phyloP scores from a whole-genome alignment of 2,888 invertebrate genomes.

The Pecten maximus region DNA sequence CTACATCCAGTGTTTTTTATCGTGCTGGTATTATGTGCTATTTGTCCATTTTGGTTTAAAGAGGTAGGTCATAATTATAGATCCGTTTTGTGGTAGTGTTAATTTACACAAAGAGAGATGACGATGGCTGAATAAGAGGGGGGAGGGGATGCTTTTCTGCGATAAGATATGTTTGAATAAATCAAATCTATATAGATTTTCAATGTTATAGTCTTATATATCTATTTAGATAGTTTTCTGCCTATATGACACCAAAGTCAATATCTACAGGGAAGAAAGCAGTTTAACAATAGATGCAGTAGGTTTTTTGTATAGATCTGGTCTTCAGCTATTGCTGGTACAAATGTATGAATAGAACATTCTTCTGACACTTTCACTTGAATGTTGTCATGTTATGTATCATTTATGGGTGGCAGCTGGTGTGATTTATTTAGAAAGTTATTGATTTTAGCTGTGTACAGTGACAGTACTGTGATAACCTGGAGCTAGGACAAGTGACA shows the following conservation, averaged over 20 bases:
- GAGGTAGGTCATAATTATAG: neutral
- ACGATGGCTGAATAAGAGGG: too few relatives aligned
- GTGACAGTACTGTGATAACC: neutral
- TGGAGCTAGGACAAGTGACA: neutral
- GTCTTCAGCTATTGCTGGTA: neutral
- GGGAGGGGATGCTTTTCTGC: too few relatives aligned
- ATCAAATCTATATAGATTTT: too few relatives aligned
- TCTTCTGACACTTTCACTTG: neutral
- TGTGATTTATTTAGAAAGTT: conserved; percentile 12
- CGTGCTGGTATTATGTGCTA: neutral
- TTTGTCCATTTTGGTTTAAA: too few relatives aligned
- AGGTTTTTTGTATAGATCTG: neutral
- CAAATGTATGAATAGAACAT: neutral
- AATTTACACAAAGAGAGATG: too few relatives aligned
- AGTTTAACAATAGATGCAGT: neutral
- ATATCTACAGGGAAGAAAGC: too few relatives aligned
- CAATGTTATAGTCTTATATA: too few relatives aligned
- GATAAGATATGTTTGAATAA: too few relatives aligned
- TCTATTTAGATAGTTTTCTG: too few relatives aligned
- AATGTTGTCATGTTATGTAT: conserved; percentile 28
- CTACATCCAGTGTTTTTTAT: neutral
- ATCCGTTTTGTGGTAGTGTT: neutral
- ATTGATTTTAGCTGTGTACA: neutral
- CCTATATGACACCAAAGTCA: too few relatives aligned
- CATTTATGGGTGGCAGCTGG: neutral